Evolutionary conservation across 2,797 vertebrate species (phyloP), one percentile per base, ranked within the genome.

Genomic region (Synaphobranchus kaupii): DNA sequence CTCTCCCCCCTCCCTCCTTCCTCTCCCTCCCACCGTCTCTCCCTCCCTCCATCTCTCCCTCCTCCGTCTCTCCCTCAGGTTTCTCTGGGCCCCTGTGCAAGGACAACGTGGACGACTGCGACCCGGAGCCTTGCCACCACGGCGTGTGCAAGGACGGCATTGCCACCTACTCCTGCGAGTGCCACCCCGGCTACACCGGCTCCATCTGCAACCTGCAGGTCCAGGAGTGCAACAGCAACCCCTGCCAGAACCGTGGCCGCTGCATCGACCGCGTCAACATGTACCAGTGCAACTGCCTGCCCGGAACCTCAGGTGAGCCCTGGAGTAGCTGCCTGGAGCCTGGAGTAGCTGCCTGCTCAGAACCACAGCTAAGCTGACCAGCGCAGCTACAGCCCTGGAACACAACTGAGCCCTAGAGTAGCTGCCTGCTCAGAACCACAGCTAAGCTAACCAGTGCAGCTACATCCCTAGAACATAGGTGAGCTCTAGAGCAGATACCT

Each of bases 141-240:
- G 98, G 98, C 25, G 90, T 92, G 12, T 99, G 98, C 90, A 96
- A 94, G 84, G 98, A 99, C 0, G 97, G 97, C 84, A 99, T 98
- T 0, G 98, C 97, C 85, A 97, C 96, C 0, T 99, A 93, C 93
- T 96, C 94, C 0, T 99, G 98, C 73, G 90, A 97, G 68, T 99
- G 98, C 91, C 73, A 90, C 0, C 95, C 96, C 0, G 98, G 98
- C 13, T 99, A 97, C 94, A 98, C 96, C 31, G 98, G 98, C 0
- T 94, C 94, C 90, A 98, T 98, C 89, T 99, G 98, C 92, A 98
- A 96, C 0, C 96, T 97, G 92, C 97, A 98, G 94, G 96, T 99
- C 34, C 94, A 97, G 0, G 98, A 99, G 89, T 99, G 98, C 90
- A 94, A 96, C 90, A 99, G 98, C 93, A 96, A 96, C 90, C 98